Evolutionary conservation across 2,888 invertebrate species (phyloP), one percentile per base, ranked within the genome.

Genomic region (Neria commutata): DNA sequence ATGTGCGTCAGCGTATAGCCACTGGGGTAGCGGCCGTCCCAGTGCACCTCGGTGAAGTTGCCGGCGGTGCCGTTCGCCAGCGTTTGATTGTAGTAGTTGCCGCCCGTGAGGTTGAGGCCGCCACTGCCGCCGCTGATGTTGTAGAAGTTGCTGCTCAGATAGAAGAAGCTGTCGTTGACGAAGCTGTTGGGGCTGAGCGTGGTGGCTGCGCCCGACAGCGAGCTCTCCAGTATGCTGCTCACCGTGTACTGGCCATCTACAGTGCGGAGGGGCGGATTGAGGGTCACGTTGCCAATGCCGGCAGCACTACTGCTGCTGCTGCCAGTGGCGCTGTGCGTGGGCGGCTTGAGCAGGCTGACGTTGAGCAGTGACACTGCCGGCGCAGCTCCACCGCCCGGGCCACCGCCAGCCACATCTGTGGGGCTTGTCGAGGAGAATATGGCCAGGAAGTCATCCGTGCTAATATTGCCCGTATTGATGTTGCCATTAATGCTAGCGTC

Each of bases 1-100:
- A 97, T 95, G 78, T 95, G 93, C 40, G 92, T 88, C 52, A 94
- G 86, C n/a, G 93, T 91, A 79, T 96, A 96, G 1, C 94, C 95
- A 70, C 93, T 94, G 0, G 95, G 95, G 78, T 94, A 94, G 5
- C 75, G 74, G 4, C 80, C 80, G 55, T 78, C 76, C 73, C 79
- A 79, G 54, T 77, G 73, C 48, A 79, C 64, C 55, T 79, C 78
- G 14, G 77, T 79, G 23, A 72, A 68, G 60, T 74, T 78, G 65
- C 69, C 60, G 42, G 48, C 65, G 37, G 60, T 71, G 33, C 58
- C 61, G 45, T 66, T 56, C 34, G 42, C 49, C 5, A 60, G 25
- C 16, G 70, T 69, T 63, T 76, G 76, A 62, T 77, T 77, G 53
- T 72, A 74, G 19, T 70, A 77, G 51, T 64, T 74, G 56, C 69